These are phyloP conservation scores for Monopterus albus DNA, from an alignment of 2,113 vertebrate genomes.

Conservation along the genomic window DNA sequence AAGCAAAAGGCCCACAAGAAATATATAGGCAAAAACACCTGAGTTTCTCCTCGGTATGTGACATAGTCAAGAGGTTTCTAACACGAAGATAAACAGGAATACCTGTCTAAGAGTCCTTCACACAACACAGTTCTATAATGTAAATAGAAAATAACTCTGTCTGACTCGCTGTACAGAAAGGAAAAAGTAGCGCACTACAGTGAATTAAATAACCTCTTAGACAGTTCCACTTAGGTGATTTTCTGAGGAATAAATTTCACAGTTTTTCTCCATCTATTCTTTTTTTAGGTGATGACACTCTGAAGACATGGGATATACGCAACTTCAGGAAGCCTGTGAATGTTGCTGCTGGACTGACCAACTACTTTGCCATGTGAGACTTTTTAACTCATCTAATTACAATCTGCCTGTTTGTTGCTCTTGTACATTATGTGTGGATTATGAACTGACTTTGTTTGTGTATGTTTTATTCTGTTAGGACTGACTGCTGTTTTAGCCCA, in stretches of 20 bases:
- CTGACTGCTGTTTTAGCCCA: constrained; percentile 97
- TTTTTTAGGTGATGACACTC: constrained; percentile 91
- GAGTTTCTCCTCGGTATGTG: background rate
- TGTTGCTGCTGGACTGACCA: constrained; percentile 85
- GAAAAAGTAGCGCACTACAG: background rate
- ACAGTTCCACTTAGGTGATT: background rate
- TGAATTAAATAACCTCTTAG: constrained; percentile 7
- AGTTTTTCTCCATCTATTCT: constrained; percentile 7
- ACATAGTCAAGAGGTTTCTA: constrained; percentile 19
- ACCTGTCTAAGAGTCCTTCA: constrained; percentile 20
- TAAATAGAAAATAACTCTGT: constrained; percentile 38
- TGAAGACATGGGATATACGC: constrained; percentile 97
- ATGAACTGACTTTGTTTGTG: background rate
- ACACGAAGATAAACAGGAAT: constrained; percentile 38
- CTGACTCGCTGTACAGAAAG: background rate
- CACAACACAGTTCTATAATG: constrained; percentile 17
- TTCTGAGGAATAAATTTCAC: background rate
- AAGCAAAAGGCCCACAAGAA: background rate
- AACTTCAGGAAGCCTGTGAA: constrained; percentile 93
- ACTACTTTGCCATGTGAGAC: constrained; percentile 93
- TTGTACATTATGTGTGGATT: background rate
- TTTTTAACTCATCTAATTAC: background rate
- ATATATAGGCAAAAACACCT: background rate
- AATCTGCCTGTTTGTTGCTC: background rate
- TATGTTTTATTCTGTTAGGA: constrained; percentile 80